Percentiles rank a stretch among this genome's conserved stretches.
phyloP scores from a whole-genome alignment of 1,140 invertebrate genomes.

The Maniola jurtina region DNA sequence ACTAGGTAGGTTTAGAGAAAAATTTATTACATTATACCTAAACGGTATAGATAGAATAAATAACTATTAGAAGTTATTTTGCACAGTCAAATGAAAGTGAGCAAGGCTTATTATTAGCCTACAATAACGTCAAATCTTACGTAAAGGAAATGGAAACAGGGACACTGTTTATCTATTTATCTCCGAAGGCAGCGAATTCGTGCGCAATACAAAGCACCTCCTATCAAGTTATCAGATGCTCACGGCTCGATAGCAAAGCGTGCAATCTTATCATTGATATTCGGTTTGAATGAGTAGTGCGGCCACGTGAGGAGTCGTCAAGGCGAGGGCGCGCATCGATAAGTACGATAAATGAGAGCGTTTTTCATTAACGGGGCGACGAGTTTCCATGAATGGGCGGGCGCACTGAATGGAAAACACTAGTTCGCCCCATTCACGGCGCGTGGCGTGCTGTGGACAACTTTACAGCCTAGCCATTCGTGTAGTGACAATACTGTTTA shows the following conservation, averaged over 20 bases:
- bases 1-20: no score
- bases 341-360: slow-evolving; percentile 61
- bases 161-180: background rate
- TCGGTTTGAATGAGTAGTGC: slow-evolving; percentile 56
- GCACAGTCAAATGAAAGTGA: no score
- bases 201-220: background rate
- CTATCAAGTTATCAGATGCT: background rate
- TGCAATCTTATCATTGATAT: slow-evolving; percentile 37
- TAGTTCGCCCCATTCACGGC: slow-evolving; percentile 58
- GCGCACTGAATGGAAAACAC: slow-evolving; percentile 64
- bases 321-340: slow-evolving; percentile 44
- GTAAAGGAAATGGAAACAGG: background rate
- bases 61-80: no score
- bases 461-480: background rate
- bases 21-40: no score
- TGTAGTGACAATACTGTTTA: background rate
- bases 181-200: background rate
- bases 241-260: slow-evolving; percentile 13
- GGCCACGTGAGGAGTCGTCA: slow-evolving; percentile 34
- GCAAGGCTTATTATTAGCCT: no score
- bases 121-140: no score
- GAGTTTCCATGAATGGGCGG: slow-evolving; percentile 72
- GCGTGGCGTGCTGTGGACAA: slow-evolving; percentile 31
- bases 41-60: no score
- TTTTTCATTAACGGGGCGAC: slow-evolving; percentile 72